A percentile compares a stretch with the other conserved stretches of the same genome.
Evolutionary conservation across 2,113 vertebrate species (phyloP).

Genomic region (Brachypteracias leptosomus): DNA sequence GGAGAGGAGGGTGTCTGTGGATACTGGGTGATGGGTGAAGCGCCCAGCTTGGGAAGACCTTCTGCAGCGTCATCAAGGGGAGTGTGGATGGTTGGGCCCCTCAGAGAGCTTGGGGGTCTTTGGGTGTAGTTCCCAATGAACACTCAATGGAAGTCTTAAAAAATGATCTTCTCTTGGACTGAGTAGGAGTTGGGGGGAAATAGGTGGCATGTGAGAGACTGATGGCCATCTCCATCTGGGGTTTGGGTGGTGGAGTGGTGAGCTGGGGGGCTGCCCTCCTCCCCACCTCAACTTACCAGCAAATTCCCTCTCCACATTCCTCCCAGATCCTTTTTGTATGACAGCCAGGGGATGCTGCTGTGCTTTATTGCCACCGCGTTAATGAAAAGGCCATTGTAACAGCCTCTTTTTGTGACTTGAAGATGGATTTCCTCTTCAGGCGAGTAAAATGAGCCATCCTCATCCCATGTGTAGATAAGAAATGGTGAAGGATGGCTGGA

Average conservation of each 20-base stretch:
- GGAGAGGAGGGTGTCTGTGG: not conserved
- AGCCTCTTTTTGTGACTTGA: not conserved
- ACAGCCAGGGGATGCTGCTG: slow-evolving; percentile 28
- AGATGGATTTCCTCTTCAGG: slow-evolving; percentile 43
- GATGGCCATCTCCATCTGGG: not conserved
- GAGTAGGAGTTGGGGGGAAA: not conserved
- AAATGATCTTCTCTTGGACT: not conserved
- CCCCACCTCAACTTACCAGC: not conserved
- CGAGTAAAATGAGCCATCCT: not conserved
- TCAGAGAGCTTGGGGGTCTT: accelerated
- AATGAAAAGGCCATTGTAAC: slow-evolving; percentile 28
- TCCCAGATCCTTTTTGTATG: not conserved
- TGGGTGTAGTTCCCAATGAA: accelerated
- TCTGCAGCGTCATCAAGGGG: not conserved
- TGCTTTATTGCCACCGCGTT: slow-evolving; percentile 43
- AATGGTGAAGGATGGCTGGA: not conserved
- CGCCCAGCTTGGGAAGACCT: not conserved
- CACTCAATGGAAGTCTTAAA: accelerated
- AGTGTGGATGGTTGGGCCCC: accelerated
- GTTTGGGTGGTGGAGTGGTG: not conserved
- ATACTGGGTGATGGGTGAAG: not conserved
- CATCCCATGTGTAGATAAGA: not conserved
- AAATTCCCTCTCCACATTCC: slow-evolving; percentile 37
- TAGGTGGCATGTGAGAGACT: accelerated
- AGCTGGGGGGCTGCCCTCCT: not conserved